Evolutionary conservation across 2,888 invertebrate species (phyloP).

Genomic region (Parnassius smintheus): DNA sequence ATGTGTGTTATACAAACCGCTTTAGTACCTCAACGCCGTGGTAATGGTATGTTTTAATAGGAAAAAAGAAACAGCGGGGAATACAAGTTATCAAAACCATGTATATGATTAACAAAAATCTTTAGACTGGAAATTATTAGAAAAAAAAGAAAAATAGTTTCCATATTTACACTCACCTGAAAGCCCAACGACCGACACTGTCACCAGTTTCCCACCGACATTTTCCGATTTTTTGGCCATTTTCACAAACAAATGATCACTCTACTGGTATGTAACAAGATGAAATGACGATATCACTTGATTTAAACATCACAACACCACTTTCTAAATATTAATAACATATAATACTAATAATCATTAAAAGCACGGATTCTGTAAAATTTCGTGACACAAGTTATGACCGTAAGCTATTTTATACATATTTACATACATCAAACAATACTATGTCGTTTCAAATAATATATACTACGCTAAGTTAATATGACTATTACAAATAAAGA

Average conservation of each 20-base stretch:
- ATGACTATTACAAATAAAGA: neutral
- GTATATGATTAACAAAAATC: no score
- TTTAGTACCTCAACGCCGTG: no score
- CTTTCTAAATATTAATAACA: slow-evolving; percentile 27
- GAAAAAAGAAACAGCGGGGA: no score
- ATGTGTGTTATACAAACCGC: neutral
- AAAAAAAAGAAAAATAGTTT: no score
- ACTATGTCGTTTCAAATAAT: no score
- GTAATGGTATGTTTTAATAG: no score
- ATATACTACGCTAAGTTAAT: neutral
- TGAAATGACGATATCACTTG: slow-evolving; percentile 50
- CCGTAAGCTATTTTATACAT: neutral
- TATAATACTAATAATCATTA: slow-evolving; percentile 37
- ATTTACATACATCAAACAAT: no score
- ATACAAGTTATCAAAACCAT: no score
- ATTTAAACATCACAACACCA: slow-evolving; percentile 66
- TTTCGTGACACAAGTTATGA: no score
- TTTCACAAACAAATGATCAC: slow-evolving; percentile 48
- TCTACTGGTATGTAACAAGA: slow-evolving; percentile 48
- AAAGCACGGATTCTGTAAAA: slow-evolving; percentile 29
- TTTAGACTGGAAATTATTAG: no score
- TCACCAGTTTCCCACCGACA: slow-evolving; percentile 85
- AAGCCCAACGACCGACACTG: slow-evolving; percentile 95
- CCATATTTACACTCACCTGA: slow-evolving; percentile 75
- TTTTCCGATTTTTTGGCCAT: slow-evolving; percentile 89